phyloP scores from a whole-genome alignment of 2,113 vertebrate genomes.

The Castor canadensis region DNA sequence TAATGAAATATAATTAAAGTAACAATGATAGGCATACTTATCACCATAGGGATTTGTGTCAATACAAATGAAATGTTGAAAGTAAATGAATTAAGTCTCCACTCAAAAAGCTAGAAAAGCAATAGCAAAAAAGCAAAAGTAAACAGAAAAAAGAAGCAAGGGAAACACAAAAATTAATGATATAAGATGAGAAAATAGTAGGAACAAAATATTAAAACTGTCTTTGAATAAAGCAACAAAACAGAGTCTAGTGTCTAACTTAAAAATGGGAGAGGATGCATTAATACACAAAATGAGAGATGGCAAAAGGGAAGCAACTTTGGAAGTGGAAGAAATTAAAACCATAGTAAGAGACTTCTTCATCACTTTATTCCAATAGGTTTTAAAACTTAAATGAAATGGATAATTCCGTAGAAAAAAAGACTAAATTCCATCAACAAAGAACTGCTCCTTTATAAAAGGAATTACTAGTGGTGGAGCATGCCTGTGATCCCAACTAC shows the following conservation, averaged over 20 bases:
- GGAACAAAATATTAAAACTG: background rate
- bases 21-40: background rate
- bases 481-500: too few species aligned
- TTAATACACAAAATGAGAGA: background rate
- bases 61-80: background rate
- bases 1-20: background rate
- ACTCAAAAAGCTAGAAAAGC: slow-evolving; percentile 8
- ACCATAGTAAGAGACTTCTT: background rate
- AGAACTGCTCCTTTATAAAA: background rate
- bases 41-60: background rate
- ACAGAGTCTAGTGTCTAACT: background rate
- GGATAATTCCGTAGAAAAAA: background rate
- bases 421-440: background rate
- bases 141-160: background rate
- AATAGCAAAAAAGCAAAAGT: background rate
- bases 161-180: background rate
- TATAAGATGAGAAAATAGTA: background rate
- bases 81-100: background rate
- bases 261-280: background rate
- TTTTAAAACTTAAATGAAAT: background rate
- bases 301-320: background rate
- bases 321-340: background rate
- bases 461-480: too few species aligned
- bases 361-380: background rate
- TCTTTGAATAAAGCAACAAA: background rate